Conservation (phyloP, 2,113 vertebrate genomes). For the Hippolais icterina region DNA sequence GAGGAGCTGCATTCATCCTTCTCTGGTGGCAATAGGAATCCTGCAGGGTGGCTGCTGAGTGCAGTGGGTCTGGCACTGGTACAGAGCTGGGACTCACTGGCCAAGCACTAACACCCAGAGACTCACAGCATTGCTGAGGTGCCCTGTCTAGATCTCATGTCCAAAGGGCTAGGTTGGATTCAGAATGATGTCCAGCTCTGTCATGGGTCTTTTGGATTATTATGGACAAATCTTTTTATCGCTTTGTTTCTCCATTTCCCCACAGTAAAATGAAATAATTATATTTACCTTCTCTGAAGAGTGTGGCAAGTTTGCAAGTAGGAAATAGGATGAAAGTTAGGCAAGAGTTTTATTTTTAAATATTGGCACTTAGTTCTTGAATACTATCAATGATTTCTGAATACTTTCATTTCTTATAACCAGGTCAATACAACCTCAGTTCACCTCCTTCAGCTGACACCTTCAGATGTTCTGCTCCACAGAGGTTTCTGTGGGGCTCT, state of each 20-base stretch:
- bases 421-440: background rate
- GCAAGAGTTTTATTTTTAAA: background rate
- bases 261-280: background rate
- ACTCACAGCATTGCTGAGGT: rapidly evolving
- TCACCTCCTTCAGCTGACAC: background rate
- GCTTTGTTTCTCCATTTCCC: background rate
- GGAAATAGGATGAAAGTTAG: background rate
- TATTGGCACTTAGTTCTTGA: background rate
- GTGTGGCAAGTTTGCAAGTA: background rate
- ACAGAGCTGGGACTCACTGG: rapidly evolving
- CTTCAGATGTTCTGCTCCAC: background rate
- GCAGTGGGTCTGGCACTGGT: background rate
- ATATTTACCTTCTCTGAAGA: background rate
- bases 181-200: background rate
- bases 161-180: background rate
- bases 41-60: background rate
- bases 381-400: background rate
- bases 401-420: background rate
- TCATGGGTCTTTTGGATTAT: background rate
- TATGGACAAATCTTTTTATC: background rate
- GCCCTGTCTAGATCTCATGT: background rate
- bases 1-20: background rate
- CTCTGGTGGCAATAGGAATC: background rate
- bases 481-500: background rate
- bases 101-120: background rate